Evolutionary conservation across 2,113 vertebrate genomes (phyloP), one percentile per base, ranked within the genome.

Genomic region (Synchiropus splendidus): DNA sequence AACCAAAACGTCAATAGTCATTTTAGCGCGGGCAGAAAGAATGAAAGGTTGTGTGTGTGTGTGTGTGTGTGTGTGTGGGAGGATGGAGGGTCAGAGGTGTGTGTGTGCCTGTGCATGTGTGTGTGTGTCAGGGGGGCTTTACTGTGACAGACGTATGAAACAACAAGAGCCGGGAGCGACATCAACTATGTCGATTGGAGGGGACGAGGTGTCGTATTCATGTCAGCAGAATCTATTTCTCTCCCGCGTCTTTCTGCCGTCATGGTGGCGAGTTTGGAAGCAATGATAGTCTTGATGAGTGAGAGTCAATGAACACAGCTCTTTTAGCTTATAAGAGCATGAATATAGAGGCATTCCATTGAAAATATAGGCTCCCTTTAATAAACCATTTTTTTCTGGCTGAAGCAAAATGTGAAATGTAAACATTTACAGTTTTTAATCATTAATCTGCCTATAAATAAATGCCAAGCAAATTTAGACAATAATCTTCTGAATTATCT

Each of bases 1-100:
- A 76, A 67, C 62, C 53, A 48, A 65, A 77, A 77, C 48, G 45
- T 77, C 75, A 67, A 77, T 77, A 73, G 67, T 67, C 61, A 79
- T 75, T 77, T 65, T 57, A 59, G 50, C 61, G 45, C 51, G 63
- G 58, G 70, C 58, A 37, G 45, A 42, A 38, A 65, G 42, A 52
- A 67, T 65, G 58, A 45, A 51, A 32, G 41, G 39, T 47, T 40
- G 3, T 45, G 52, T 34, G 49, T 39, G 13, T 39, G 31, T 12
- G 41, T 58, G 44, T 18, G 40, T 39, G 37, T 37, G 34, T 37
- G 17, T 39, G 18, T 34, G 15, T 18, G 15, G 14, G 15, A 13
- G 33, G 27, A 16, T 33, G 43, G 15, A 13, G 17, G 47, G 32
- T 14, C 6, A 8, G 14, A 9, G 18, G 35, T 14, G 39, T 11